phyloP scores from a whole-genome alignment of 2,888 invertebrate genomes.

The Bibio marci region DNA sequence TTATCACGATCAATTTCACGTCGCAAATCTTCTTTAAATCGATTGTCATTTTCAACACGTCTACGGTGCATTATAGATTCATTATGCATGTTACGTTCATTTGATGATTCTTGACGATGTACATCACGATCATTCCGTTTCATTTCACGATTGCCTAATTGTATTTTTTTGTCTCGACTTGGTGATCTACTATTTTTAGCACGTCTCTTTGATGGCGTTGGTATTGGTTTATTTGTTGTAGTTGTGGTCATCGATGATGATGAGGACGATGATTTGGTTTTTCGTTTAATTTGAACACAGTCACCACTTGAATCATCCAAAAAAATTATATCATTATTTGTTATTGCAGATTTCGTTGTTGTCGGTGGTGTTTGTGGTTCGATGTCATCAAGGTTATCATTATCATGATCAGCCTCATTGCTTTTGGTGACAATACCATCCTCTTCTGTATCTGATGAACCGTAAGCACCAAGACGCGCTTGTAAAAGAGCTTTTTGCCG shows the following conservation, averaged over 20 bases:
- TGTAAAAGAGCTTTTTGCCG: constrained; percentile 71
- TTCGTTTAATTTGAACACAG: constrained; percentile 26
- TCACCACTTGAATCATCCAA: constrained; percentile 48
- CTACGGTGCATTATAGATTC: constrained; percentile 12
- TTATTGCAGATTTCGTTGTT: constrained; percentile 25
- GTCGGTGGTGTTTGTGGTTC: constrained; percentile 3
- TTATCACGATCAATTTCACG: constrained; percentile 31
- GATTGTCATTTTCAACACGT: constrained; percentile 30
- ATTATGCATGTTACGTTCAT: neutral
- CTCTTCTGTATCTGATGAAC: constrained; percentile 49
- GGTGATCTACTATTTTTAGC: constrained; percentile 17
- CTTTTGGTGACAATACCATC: constrained; percentile 25
- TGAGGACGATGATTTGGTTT: constrained; percentile 17
- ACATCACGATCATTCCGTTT: constrained; percentile 19
- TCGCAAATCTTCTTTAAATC: constrained; percentile 27
- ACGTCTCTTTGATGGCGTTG: constrained; percentile 11
- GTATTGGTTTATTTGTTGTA: constrained; percentile 21
- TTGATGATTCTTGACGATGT: constrained; percentile 4
- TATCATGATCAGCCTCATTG: neutral
- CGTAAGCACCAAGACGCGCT: constrained; percentile 59
- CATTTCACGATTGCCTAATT: constrained; percentile 14
- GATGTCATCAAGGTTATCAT: neutral
- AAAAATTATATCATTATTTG: constrained; percentile 38
- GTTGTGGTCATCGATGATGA: too few relatives aligned
- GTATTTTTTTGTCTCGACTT: constrained; percentile 19